phyloP scores from a whole-genome alignment of 2,888 invertebrate species.

The Synanthedon tipuliformis region DNA sequence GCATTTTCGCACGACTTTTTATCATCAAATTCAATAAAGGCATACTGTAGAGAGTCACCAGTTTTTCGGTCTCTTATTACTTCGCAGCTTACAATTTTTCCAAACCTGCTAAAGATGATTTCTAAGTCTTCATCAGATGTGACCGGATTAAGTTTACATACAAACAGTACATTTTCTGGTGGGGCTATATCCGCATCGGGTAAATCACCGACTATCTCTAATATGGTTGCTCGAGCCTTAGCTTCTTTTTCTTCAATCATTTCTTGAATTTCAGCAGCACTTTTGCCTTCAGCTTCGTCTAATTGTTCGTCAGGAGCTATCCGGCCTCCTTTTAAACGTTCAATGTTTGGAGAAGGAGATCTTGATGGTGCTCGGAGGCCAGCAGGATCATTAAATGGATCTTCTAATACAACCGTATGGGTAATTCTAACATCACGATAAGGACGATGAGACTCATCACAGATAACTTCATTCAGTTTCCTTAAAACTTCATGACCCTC shows the following conservation, averaged over 20 bases:
- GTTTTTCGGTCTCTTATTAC: slow-evolving; percentile 94
- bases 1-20: slow-evolving; percentile 95
- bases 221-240: slow-evolving; percentile 94
- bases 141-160: slow-evolving; percentile 98
- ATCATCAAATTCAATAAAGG: slow-evolving; percentile 97
- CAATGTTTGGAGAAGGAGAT: slow-evolving; percentile 90
- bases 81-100: slow-evolving; percentile 93
- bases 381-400: slow-evolving; percentile 92
- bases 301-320: slow-evolving; percentile 95
- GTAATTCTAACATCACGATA: slow-evolving; percentile 96
- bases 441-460: slow-evolving; percentile 89
- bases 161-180: slow-evolving; percentile 98
- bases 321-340: slow-evolving; percentile 83
- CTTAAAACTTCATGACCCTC: slow-evolving; percentile 91
- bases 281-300: slow-evolving; percentile 89
- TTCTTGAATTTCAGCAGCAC: slow-evolving; percentile 87
- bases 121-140: slow-evolving; percentile 97
- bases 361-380: slow-evolving; percentile 81
- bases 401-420: slow-evolving; percentile 95
- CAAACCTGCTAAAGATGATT: slow-evolving; percentile 97
- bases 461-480: slow-evolving; percentile 93
- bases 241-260: slow-evolving; percentile 92
- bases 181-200: slow-evolving; percentile 98
- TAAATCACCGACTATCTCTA: slow-evolving; percentile 98
- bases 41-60: slow-evolving; percentile 97